Conservation (phyloP, 2,113 vertebrate genomes). For the Irena cyanogastra region DNA sequence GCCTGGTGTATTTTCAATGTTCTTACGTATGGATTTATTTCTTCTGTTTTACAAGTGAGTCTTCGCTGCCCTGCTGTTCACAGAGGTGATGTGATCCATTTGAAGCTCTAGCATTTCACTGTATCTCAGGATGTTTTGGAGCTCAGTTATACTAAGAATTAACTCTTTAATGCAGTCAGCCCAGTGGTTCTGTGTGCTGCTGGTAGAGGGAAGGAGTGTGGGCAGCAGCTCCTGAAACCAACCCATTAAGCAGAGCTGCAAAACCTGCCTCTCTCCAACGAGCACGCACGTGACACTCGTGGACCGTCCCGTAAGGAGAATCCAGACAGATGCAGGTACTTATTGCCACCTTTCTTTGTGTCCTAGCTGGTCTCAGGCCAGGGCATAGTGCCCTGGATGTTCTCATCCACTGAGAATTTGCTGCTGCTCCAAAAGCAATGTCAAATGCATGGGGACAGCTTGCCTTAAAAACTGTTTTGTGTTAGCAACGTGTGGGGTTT, state of each 20-base stretch:
- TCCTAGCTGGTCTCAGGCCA: not conserved
- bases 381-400: not conserved
- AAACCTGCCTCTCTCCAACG: not conserved
- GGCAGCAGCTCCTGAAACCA: not conserved
- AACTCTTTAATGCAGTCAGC: not conserved
- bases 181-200: not conserved
- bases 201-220: not conserved
- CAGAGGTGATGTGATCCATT: not conserved
- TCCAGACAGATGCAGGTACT: not conserved
- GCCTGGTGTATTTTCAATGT: not conserved
- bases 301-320: rapidly evolving
- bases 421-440: rapidly evolving
- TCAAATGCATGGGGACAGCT: not conserved
- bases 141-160: not conserved
- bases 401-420: not conserved
- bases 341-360: not conserved
- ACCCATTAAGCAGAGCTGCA: not conserved
- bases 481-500: rapidly evolving
- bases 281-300: rapidly evolving
- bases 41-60: not conserved
- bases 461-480: not conserved
- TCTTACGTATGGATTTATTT: not conserved
- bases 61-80: not conserved
- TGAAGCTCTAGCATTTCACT: not conserved
- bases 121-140: not conserved